A percentile compares a stretch with the other conserved stretches of the same genome.
Conservation (phyloP, 2,113 vertebrate genomes). For the Ramphastos sulfuratus region DNA sequence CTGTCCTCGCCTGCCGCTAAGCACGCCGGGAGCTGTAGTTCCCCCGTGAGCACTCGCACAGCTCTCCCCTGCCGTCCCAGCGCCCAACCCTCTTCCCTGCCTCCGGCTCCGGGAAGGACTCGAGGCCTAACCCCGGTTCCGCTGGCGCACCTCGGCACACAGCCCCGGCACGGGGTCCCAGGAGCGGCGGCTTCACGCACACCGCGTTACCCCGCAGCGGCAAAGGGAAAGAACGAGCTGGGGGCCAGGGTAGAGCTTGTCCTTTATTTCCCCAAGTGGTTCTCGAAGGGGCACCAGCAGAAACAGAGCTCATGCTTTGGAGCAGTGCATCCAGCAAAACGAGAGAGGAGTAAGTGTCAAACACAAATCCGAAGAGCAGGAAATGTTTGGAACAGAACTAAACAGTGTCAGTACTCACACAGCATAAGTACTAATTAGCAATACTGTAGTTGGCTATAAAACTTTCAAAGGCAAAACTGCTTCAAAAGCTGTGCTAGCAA, state of each 20-base stretch:
- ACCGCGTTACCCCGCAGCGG: no score
- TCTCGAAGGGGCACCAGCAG: not conserved
- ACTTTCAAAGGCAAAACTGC: conserved; percentile 54
- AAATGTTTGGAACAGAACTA: not conserved
- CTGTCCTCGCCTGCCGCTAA: not conserved
- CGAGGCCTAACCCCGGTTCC: not conserved
- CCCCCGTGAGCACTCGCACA: not conserved
- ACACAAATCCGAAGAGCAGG: not conserved
- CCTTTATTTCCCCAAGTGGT: not conserved
- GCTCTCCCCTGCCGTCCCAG: not conserved
- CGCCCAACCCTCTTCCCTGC: no score
- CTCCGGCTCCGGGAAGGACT: no score
- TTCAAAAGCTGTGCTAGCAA: conserved; percentile 67
- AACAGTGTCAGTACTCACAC: not conserved
- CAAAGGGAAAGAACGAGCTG: not conserved
- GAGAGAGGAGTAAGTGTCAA: no score
- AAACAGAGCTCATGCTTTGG: not conserved
- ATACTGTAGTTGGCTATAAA: not conserved
- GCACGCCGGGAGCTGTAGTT: not conserved
- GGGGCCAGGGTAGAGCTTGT: not conserved
- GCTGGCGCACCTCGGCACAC: not conserved
- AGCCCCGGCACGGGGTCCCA: not conserved
- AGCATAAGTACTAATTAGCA: not conserved
- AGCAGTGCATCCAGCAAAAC: not conserved
- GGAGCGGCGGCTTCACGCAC: not conserved